Conservation (phyloP, 1,140 invertebrate species). For the Pemphigus obesinymphae region DNA sequence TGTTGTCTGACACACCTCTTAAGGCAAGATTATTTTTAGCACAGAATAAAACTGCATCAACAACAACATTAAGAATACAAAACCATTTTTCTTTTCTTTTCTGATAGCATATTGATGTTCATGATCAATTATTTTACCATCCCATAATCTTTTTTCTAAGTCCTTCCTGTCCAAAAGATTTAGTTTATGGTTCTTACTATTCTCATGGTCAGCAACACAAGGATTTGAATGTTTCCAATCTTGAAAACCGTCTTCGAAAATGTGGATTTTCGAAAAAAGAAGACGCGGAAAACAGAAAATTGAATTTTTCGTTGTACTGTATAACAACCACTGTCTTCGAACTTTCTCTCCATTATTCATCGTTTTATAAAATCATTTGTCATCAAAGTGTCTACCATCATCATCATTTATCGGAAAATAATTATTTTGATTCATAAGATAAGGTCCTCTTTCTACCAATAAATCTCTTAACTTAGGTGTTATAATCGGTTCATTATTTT, state of each 20-base stretch:
- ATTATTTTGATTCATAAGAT: background rate
- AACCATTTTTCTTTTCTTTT: background rate
- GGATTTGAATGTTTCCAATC: conserved; percentile 3
- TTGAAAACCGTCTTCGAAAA: background rate
- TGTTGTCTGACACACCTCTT: background rate
- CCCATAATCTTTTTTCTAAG: background rate
- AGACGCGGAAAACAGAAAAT: no score
- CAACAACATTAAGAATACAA: background rate
- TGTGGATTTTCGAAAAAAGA: no score
- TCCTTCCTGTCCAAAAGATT: background rate
- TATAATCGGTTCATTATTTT: background rate
- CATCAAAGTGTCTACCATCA: background rate
- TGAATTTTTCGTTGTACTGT: background rate
- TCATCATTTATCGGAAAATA: background rate
- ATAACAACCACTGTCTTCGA: conserved; percentile 1
- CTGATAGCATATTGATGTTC: background rate
- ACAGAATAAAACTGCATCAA: background rate
- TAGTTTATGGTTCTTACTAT: background rate
- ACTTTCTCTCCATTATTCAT: background rate
- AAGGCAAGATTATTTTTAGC: background rate
- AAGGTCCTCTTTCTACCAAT: background rate
- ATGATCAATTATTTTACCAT: background rate
- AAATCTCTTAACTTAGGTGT: background rate
- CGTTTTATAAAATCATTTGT: background rate
- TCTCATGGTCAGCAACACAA: background rate